These are phyloP conservation scores for Camponotus fellah DNA, from an alignment of 2,888 invertebrate species.

Conservation along the genomic window DNA sequence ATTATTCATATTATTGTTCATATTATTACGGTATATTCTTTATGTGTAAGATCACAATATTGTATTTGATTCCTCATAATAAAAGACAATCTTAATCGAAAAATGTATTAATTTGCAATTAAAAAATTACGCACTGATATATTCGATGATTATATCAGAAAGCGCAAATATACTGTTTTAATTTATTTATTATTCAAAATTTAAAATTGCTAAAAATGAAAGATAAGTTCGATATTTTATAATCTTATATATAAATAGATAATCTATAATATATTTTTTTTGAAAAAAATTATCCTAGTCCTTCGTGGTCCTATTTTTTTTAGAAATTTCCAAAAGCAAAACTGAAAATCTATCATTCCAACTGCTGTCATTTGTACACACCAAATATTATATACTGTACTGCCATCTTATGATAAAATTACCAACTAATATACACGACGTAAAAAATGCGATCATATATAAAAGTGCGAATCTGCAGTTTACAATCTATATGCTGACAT, in stretches of 20 bases:
- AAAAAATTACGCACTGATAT: not conserved
- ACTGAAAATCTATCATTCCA: not conserved
- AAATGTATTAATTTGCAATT: not conserved
- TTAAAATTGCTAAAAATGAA: not conserved
- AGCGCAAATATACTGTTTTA: not conserved
- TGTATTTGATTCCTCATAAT: not conserved
- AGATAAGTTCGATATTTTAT: no score
- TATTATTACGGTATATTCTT: not conserved
- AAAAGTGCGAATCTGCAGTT: not conserved
- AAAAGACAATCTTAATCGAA: not conserved
- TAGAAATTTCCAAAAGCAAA: not conserved
- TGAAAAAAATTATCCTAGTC: no score
- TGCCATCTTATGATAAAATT: conserved; percentile 12
- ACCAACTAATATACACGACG: not conserved
- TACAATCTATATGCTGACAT: not conserved
- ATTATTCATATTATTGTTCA: no score
- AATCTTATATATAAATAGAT: no score
- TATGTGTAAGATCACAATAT: not conserved
- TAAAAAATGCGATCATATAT: not conserved
- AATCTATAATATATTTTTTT: no score
- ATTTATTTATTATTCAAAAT: not conserved
- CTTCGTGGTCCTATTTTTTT: no score
- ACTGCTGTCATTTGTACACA: conserved; percentile 19
- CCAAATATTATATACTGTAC: not conserved
- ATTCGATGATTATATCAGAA: not conserved